Percentiles rank a stretch among this genome's conserved stretches.
These are phyloP conservation scores for Agapornis roseicollis DNA, from an alignment of 2,113 vertebrate species.

Conservation along the genomic window DNA sequence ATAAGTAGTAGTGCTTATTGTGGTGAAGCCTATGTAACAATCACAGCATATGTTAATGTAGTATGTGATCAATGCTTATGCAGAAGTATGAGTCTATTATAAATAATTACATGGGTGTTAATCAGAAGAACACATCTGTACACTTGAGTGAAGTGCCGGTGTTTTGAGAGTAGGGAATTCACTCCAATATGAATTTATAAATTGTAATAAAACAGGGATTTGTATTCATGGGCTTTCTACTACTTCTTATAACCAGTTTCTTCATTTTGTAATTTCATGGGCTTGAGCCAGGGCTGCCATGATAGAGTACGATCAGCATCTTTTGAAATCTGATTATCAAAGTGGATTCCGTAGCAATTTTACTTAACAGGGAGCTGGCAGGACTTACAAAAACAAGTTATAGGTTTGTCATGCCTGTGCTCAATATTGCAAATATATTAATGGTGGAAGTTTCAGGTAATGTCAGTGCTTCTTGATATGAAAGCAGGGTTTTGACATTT, in stretches of 20 bases:
- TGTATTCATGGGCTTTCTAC: background rate
- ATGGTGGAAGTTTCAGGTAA: background rate
- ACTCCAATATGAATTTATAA: background rate
- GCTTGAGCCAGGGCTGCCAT: background rate
- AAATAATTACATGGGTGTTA: background rate
- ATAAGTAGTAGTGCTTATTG: background rate
- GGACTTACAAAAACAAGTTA: background rate
- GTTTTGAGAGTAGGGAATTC: background rate
- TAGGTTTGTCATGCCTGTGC: background rate
- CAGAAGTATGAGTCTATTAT: background rate
- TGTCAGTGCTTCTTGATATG: background rate
- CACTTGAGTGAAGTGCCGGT: background rate
- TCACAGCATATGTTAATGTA: background rate
- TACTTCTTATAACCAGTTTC: background rate
- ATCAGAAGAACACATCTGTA: background rate
- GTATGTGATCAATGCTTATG: background rate
- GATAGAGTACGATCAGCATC: accelerated
- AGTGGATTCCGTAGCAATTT: background rate
- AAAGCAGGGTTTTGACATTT: background rate
- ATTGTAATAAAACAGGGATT: background rate
- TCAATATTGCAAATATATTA: background rate
- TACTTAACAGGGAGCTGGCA: background rate
- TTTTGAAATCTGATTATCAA: background rate
- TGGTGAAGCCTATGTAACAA: background rate
- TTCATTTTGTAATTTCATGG: background rate